Evolutionary conservation across 2,888 invertebrate genomes (phyloP).

Genomic region (Carterocephalus palaemon): DNA sequence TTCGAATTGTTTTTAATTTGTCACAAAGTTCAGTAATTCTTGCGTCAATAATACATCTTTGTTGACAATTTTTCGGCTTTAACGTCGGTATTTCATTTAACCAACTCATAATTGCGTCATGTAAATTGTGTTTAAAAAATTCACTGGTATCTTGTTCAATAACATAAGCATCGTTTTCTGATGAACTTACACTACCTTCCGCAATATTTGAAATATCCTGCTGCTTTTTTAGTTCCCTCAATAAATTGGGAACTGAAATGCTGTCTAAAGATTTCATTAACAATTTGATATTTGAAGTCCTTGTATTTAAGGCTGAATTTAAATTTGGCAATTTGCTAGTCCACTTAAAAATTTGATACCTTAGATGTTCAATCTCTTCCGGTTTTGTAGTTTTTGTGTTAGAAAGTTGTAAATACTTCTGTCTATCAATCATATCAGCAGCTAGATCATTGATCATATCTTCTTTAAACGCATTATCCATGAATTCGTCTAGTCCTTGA

Average conservation of each 20-base stretch:
- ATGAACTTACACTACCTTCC: not conserved
- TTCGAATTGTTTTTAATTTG: conserved; percentile 10
- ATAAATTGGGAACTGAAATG: not conserved
- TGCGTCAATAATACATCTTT: conserved; percentile 23
- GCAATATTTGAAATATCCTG: too few species aligned
- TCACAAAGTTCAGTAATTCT: conserved; percentile 5
- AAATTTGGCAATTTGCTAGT: conserved; percentile 36
- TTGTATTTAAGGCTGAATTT: conserved; percentile 31
- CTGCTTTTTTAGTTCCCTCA: not conserved
- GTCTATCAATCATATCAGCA: conserved; percentile 44
- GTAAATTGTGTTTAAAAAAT: conserved; percentile 35
- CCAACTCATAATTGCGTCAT: conserved; percentile 35
- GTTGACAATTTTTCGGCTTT: conserved; percentile 23
- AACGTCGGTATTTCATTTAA: conserved; percentile 33
- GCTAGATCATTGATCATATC: conserved; percentile 38
- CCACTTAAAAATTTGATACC: conserved; percentile 47
- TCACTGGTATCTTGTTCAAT: conserved; percentile 31
- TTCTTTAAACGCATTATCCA: conserved; percentile 31
- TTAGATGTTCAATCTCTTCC: conserved; percentile 49
- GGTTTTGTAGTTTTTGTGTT: conserved; percentile 33
- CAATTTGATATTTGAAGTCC: conserved; percentile 32
- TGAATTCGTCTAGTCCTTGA: conserved; percentile 10
- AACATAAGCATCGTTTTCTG: not conserved
- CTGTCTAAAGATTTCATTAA: conserved; percentile 34
- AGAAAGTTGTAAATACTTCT: conserved; percentile 46